Percentiles rank a stretch among this genome's conserved stretches.
phyloP scores from a whole-genome alignment of 2,888 invertebrate genomes.

The Branchipolynoe longqiensis region DNA sequence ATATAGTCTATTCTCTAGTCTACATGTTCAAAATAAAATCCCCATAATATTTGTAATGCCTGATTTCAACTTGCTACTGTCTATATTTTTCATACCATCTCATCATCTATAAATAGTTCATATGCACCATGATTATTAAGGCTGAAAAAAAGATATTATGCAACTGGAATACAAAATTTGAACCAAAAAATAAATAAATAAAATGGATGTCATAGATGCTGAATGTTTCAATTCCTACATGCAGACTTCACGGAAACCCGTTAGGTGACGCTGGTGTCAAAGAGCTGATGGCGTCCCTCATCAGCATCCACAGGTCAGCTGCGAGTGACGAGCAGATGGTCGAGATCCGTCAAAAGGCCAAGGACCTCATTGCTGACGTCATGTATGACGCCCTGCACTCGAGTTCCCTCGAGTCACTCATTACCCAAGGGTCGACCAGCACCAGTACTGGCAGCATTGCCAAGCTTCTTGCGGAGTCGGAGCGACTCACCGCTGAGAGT shows the following conservation, averaged over 20 bases:
- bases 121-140: too few species aligned
- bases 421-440: slow-evolving; percentile 41
- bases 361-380: slow-evolving; percentile 49
- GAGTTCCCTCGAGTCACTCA: slow-evolving; percentile 59
- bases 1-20: too few species aligned
- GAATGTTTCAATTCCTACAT: too few species aligned
- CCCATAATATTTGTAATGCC: too few species aligned
- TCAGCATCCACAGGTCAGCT: slow-evolving; percentile 38
- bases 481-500: slow-evolving; percentile 12
- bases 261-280: slow-evolving; percentile 74
- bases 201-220: too few species aligned
- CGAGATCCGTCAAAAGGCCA: slow-evolving; percentile 3
- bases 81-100: too few species aligned
- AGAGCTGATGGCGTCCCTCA: slow-evolving; percentile 69
- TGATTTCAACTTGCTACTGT: too few species aligned
- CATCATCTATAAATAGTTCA: too few species aligned
- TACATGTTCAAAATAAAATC: too few species aligned
- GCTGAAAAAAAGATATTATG: too few species aligned
- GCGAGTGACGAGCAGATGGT: slow-evolving; percentile 36
- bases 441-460: background rate
- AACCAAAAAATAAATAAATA: too few species aligned
- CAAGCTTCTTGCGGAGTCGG: slow-evolving; percentile 43
- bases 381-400: slow-evolving; percentile 44
- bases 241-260: slow-evolving; percentile 75
- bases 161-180: too few species aligned